Evolutionary conservation across 2,113 vertebrate genomes (phyloP), one percentile per base, ranked within the genome.

Genomic region (Sinocyclocheilus maitianheensis): DNA sequence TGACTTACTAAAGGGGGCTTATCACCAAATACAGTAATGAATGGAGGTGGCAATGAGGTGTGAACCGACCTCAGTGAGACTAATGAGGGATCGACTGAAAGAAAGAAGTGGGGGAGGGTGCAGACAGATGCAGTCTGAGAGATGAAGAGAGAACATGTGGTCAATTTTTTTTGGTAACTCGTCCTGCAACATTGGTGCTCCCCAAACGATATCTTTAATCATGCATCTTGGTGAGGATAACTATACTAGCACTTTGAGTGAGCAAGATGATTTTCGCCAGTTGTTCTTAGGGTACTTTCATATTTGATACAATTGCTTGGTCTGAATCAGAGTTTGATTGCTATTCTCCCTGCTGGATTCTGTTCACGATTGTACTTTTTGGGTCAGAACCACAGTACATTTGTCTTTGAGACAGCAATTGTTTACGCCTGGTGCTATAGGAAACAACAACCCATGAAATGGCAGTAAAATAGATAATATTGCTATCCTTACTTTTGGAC

Each of bases 41-140:
- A 92, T 89, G 77, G 89, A 86, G 81, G 83, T 88, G 86, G 81
- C 87, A 89, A 90, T 90, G 89, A 90, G 89, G 88, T 91, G 91
- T 90, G 90, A 90, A 90, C 81, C 87, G 67, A 79, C 62, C 83
- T 82, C 84, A 75, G 85, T 82, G 75, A 80, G 85, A 87, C 86
- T 90, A 92, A 92, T 92, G 89, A 90, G 89, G 83, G 72, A 71
- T 76, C 77, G 83, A 63, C 77, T 77, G 80, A 60, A 84, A 78
- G 40, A 71, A 82, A 43, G 63, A n/a, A 72, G 48, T 2, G 37
- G 81, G 30, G 67, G 55, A 62, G 40, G 74, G 63, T 11, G 26
- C 20, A 43, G 18, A 74, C 12, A 48, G 51, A 46, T 9, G 5
- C 43, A 60, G n/a, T 24, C 74, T 48, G 74, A 51, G 43, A 76